Evolutionary conservation across 2,888 invertebrate genomes (phyloP).

Genomic region (Catocala fraxini): DNA sequence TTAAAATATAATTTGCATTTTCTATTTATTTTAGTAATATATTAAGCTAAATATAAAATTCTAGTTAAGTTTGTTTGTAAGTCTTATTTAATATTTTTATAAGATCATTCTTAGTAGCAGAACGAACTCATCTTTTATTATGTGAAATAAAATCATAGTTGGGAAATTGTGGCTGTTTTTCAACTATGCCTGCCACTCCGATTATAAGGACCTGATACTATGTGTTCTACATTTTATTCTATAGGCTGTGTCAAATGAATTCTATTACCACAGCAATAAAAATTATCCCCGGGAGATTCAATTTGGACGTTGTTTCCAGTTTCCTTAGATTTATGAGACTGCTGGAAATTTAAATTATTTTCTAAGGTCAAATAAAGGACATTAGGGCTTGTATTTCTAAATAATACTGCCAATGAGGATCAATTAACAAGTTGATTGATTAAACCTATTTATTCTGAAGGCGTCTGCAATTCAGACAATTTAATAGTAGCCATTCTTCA

Average conservation of each 20-base stretch:
- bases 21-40: conserved; percentile 18
- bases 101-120: too few species aligned
- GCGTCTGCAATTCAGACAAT: neutral
- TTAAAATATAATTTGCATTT: neutral
- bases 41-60: neutral
- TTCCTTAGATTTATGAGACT: neutral
- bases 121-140: too few species aligned
- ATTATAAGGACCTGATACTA: too few species aligned
- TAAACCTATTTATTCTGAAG: neutral
- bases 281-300: neutral
- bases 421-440: neutral
- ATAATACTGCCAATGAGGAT: conserved; percentile 1
- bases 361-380: neutral
- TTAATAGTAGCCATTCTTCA: neutral
- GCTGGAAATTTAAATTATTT: neutral
- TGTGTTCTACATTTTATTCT: too few species aligned
- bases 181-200: too few species aligned
- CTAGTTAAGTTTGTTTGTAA: too few species aligned
- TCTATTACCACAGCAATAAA: too few species aligned
- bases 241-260: too few species aligned
- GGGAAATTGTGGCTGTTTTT: too few species aligned
- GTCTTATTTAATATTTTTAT: too few species aligned
- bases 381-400: neutral
- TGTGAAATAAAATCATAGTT: too few species aligned
- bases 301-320: neutral